A percentile compares a stretch with the other conserved stretches of the same genome.
Conservation (phyloP, 2,113 vertebrate species). For the Pyxicephalus adspersus region DNA sequence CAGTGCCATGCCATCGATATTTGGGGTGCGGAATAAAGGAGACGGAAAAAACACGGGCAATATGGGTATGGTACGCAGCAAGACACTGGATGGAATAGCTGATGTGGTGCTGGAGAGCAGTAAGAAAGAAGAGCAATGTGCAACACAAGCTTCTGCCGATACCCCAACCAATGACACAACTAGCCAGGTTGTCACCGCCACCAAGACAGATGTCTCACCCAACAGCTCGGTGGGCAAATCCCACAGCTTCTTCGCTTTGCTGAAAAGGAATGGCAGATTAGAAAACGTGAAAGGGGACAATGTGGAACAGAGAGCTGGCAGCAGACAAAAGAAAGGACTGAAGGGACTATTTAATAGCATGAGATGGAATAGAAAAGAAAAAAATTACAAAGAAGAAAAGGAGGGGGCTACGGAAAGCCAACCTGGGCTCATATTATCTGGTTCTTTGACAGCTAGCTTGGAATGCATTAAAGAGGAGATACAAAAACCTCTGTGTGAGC, state of each 20-base stretch:
- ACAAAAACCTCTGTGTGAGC: constrained; percentile 69
- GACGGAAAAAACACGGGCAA: constrained; percentile 76
- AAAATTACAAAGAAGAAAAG: constrained; percentile 70
- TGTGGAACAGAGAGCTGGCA: constrained; percentile 75
- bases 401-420: constrained; percentile 68
- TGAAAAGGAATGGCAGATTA: constrained; percentile 77
- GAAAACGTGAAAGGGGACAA: constrained; percentile 73
- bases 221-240: constrained; percentile 85
- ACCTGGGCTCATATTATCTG: constrained; percentile 67
- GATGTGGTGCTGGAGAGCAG: constrained; percentile 76
- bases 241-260: constrained; percentile 85
- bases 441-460: constrained; percentile 86
- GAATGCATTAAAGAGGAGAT: constrained; percentile 81
- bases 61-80: constrained; percentile 80
- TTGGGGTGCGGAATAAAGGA: constrained; percentile 86
- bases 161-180: constrained; percentile 52
- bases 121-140: constrained; percentile 73
- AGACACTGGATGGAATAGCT: constrained; percentile 82
- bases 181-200: constrained; percentile 53
- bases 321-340: constrained; percentile 83
- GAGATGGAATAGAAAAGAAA: constrained; percentile 80
- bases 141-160: constrained; percentile 64
- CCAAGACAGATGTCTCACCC: constrained; percentile 60
- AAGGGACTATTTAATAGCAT: constrained; percentile 79
- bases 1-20: constrained; percentile 89